Evolutionary conservation across 2,888 invertebrate species (phyloP).

Genomic region (Agrochola circellaris): DNA sequence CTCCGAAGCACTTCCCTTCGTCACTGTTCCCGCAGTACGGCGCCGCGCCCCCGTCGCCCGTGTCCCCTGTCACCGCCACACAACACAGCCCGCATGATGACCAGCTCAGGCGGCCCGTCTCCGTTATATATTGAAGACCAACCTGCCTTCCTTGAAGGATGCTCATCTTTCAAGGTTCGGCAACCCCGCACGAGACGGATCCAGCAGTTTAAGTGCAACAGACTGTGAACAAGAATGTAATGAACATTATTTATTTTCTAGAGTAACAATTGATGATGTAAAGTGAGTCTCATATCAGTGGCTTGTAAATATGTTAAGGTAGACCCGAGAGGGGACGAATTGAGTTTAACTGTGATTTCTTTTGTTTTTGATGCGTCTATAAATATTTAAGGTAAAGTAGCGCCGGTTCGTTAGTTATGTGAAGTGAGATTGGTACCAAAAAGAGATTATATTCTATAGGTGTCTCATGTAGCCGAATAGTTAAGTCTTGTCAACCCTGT

Average conservation of each 20-base stretch:
- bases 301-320: conserved; percentile 84
- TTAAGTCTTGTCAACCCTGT: conserved; percentile 73
- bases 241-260: conserved; percentile 85
- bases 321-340: conserved; percentile 75
- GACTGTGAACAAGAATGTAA: conserved; percentile 77
- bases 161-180: conserved; percentile 77
- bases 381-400: conserved; percentile 81
- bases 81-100: conserved; percentile 90
- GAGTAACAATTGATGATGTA: conserved; percentile 77
- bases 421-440: conserved; percentile 90
- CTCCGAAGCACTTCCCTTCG: conserved; percentile 89
- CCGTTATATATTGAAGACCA: conserved; percentile 93
- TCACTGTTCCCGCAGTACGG: conserved; percentile 90
- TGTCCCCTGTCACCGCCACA: conserved; percentile 85
- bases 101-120: conserved; percentile 92
- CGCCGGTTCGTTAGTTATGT: conserved; percentile 79
- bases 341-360: conserved; percentile 87
- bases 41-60: conserved; percentile 85
- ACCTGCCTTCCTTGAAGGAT: conserved; percentile 85
- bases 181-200: conserved; percentile 69
- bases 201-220: conserved; percentile 73
- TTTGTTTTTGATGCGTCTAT: conserved; percentile 84
- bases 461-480: conserved; percentile 81
- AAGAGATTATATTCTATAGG: conserved; percentile 88
- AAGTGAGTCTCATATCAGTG: conserved; percentile 86